Base-by-base conservation (phyloP, 2,888 invertebrate genomes). In the Pollenia angustigena region DNA sequence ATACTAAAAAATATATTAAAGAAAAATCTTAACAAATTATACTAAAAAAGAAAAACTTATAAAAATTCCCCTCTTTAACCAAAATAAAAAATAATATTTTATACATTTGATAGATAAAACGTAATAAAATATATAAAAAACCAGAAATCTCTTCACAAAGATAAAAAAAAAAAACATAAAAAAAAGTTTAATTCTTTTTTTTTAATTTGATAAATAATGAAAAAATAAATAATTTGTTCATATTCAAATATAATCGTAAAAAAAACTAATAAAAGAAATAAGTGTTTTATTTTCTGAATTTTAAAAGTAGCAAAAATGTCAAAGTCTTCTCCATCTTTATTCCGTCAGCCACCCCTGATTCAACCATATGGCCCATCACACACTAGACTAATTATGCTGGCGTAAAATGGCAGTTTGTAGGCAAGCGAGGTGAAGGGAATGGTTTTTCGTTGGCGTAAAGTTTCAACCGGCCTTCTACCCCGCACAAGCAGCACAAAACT, bases 171-270 rank as follows among this genome's bases (percentile, higher is more conserved):
- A 56, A n/a, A n/a, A n/a, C n/a, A n/a, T 40, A 76, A 64, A 68
- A 74, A 12, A 58, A 32, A 56, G 50, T 16, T 52, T 46, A 76
- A 76, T 50, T 56, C 16, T 56, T 74, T 74, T 75, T 81, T 32
- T 32, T 32, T 68, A 32, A 50, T 75, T 74, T 81, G 50, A 72
- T 72, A 80, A 69, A 81, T 56, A 16, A 18, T 44, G 62, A 54
- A 52, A 68, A 56, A 75, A 74, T 60, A 74, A 75, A 62, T 54
- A 48, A 71, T 74, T 75, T 81, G 80, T 85, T 81, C 75, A 68
- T 52, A 86, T 76, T 81, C 56, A 76, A 87, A 87, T 84, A 72
- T 84, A 76, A 75, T 52, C 76, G 58, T 64, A 66, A 76, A 83
- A 71, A 16, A 60, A n/a, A 18, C 1, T 62, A 14, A 48, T 42